Evolutionary conservation across 2,797 vertebrate genomes (phyloP), one percentile per base, ranked within the genome.

Genomic region (Acestrorhynchus altus): DNA sequence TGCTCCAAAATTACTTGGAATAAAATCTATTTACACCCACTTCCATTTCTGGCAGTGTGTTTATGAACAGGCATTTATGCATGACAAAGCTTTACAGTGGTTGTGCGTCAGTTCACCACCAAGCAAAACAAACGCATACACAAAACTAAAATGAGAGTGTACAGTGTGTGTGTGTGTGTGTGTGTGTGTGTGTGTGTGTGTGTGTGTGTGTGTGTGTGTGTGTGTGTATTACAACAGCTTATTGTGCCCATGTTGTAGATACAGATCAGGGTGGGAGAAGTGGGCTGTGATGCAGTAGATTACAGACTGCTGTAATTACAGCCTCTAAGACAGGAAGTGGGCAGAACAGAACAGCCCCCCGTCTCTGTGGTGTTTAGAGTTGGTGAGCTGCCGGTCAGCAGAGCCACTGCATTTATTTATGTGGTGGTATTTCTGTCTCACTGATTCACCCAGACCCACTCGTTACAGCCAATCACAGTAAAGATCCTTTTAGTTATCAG

Each of bases 181-280:
- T 35, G 6, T 56, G 66, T 20, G 42, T 72, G 22, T 35, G 31
- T 35, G 31, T 35, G 15, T 49, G 44, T 66, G 70, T 56, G 66
- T 20, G 42, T 72, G 22, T 35, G 31, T 35, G 31, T 35, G 15
- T 49, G 44, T 66, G 47, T 47, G 24, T 46, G 70, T 56, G 66
- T 20, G 42, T 72, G 22, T 35, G 6, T 35, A 35, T 6, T 35
- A 35, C 31, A 35, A 6, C 31, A 2, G 2, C 57, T 15, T 16
- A 31, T 60, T 61, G 28, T 35, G 18, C 59, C 16, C n/a, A 26
- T 18, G 28, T 5, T 35, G 56, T 24, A 85, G 90, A 93, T 93
- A 90, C 88, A 66, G 84, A 92, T 91, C 90, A 86, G 90, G 88
- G 87, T 67, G 88, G 87, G 83, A 71, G 80, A 83, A 68, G 15